Conservation (phyloP, 2,113 vertebrate genomes). For the Rattus rattus region DNA sequence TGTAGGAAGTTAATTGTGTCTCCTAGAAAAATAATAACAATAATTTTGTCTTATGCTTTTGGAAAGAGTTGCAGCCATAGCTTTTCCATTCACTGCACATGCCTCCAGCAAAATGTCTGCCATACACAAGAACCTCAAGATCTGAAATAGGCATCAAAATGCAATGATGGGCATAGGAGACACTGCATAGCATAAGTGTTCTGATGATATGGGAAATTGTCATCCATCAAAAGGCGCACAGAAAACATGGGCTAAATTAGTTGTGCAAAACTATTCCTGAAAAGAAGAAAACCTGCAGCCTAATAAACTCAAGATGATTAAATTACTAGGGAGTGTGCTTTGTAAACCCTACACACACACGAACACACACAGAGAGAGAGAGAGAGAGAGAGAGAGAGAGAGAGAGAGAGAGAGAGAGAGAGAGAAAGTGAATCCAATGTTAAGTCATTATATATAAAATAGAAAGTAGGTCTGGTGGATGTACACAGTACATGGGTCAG, state of each 20-base stretch:
- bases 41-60: background rate
- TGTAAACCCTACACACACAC: background rate
- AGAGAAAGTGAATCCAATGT: no score
- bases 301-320: background rate
- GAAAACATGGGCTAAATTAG: background rate
- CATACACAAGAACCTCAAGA: background rate
- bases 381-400: no score
- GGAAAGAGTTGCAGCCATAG: background rate
- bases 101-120: background rate
- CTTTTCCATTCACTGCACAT: background rate
- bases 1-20: background rate
- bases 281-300: background rate
- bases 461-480: background rate
- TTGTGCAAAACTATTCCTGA: background rate
- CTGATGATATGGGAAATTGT: background rate
- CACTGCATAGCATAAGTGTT: background rate
- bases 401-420: no score
- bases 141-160: background rate
- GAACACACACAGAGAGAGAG: no score
- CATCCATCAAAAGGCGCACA: background rate
- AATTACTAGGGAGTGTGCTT: background rate
- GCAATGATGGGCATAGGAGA: background rate
- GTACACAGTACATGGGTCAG: background rate
- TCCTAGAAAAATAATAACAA: background rate
- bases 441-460: constrained; percentile 31